phyloP scores from a whole-genome alignment of 2,888 invertebrate species.

The Hirtodrosophila alboralis region DNA sequence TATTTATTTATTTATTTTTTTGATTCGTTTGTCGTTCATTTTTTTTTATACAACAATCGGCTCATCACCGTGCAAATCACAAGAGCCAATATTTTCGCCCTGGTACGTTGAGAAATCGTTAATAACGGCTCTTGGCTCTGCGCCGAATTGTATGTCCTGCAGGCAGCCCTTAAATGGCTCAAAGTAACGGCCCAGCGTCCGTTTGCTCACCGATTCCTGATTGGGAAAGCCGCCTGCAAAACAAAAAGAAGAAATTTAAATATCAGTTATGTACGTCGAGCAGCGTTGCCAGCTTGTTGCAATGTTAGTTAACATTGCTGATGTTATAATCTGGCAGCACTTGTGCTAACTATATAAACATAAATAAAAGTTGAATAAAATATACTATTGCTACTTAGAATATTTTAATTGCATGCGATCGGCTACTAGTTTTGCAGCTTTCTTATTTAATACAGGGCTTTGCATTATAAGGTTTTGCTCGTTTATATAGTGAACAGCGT shows the following conservation, averaged over 20 bases:
- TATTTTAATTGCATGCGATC: too few species aligned
- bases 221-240: slow-evolving; percentile 86
- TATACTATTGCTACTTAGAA: too few species aligned
- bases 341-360: too few species aligned
- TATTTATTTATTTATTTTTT: slow-evolving; percentile 37
- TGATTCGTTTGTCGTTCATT: slow-evolving; percentile 51
- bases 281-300: slow-evolving; percentile 14
- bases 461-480: background rate
- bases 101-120: slow-evolving; percentile 86
- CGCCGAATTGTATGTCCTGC: slow-evolving; percentile 85
- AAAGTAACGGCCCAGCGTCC: slow-evolving; percentile 85
- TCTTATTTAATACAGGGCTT: too few species aligned
- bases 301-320: slow-evolving; percentile 19
- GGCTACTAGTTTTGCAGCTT: too few species aligned
- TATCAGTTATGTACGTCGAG: background rate
- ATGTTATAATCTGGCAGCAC: background rate
- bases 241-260: slow-evolving; percentile 7
- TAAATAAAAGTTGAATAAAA: too few species aligned
- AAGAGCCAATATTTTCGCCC: slow-evolving; percentile 86
- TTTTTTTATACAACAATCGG: slow-evolving; percentile 83
- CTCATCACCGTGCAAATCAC: slow-evolving; percentile 85
- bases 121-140: slow-evolving; percentile 82
- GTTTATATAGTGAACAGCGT: background rate
- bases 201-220: slow-evolving; percentile 83
- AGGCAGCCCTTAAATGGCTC: slow-evolving; percentile 87